phyloP scores from a whole-genome alignment of 2,113 vertebrate species.

The Elaphurus davidianus region DNA sequence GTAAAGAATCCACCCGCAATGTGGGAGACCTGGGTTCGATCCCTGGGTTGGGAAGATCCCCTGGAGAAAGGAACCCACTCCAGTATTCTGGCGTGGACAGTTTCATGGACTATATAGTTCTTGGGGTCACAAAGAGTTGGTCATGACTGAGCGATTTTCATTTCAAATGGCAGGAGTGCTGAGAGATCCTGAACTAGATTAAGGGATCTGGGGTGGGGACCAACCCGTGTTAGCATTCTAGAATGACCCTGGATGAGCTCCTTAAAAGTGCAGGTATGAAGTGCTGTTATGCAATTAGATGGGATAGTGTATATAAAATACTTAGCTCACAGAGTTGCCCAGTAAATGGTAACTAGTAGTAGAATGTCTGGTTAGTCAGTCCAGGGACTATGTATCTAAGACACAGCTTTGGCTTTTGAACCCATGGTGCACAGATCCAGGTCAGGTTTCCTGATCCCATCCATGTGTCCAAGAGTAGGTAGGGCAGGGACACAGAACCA shows the following conservation, averaged over 20 bases:
- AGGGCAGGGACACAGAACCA: neutral
- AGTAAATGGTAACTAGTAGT: neutral
- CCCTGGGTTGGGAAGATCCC: neutral
- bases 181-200: neutral
- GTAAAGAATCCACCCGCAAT: neutral
- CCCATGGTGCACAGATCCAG: neutral
- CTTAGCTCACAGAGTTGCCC: neutral
- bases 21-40: neutral
- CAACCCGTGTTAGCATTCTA: neutral
- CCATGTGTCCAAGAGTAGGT: neutral
- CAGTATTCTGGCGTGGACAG: neutral
- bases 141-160: neutral
- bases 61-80: neutral
- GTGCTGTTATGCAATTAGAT: neutral
- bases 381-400: neutral
- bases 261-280: neutral
- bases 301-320: neutral
- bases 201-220: neutral
- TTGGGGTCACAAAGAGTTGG: neutral
- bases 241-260: neutral
- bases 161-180: neutral
- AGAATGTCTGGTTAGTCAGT: neutral
- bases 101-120: neutral
- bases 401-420: neutral
- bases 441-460: neutral